Conservation (phyloP, 2,797 vertebrate species). For the Caiman crocodilus region DNA sequence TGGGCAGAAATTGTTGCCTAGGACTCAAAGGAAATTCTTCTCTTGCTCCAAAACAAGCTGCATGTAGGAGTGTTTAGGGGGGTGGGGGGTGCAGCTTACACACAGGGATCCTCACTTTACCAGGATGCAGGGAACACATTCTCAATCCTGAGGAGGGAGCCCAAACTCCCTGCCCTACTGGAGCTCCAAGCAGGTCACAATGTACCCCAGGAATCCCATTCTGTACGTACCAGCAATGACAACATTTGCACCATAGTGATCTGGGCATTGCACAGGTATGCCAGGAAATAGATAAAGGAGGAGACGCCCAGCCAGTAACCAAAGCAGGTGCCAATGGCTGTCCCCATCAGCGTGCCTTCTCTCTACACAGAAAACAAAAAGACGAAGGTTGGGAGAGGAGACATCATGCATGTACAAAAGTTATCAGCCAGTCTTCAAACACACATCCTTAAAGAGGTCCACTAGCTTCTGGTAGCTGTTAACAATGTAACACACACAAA, state of each 20-base stretch:
- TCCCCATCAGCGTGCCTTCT: conserved; percentile 97
- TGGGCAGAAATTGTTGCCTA: neutral
- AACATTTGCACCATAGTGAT: conserved; percentile 98
- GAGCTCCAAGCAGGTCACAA: neutral
- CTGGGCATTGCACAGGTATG: conserved; percentile 95
- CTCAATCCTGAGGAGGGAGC: neutral
- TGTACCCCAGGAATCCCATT: neutral
- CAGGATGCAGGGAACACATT: neutral
- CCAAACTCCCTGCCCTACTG: neutral
- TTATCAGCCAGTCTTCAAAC: neutral
- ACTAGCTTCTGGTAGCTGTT: neutral
- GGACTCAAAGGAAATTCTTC: neutral
- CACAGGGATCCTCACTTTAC: neutral
- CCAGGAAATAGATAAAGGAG: conserved; percentile 95
- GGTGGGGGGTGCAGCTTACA: neutral
- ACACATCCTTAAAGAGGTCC: neutral
- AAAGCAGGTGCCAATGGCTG: conserved; percentile 97
- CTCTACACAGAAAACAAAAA: conserved; percentile 82
- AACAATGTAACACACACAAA: no score
- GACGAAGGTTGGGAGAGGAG: neutral
- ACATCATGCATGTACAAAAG: neutral
- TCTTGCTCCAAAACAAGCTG: neutral
- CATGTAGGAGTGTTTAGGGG: neutral
- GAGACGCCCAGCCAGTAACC: conserved; percentile 98
- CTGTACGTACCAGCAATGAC: conserved; percentile 91